Conservation (phyloP, 2,888 invertebrate species). For the Sussaba pulchella region DNA sequence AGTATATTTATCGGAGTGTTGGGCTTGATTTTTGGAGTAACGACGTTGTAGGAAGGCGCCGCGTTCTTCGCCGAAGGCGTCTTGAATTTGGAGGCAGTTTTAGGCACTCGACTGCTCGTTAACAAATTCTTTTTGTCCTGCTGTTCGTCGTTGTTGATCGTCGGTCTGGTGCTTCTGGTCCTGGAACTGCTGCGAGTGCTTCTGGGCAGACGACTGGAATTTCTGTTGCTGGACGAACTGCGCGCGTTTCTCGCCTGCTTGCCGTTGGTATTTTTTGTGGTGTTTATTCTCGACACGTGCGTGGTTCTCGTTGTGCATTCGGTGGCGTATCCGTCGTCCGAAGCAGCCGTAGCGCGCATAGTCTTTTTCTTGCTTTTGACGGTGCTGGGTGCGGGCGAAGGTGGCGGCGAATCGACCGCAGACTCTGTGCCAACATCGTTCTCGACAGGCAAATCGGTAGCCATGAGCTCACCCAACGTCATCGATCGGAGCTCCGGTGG, state of each 20-base stretch:
- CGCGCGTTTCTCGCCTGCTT: conserved; percentile 35
- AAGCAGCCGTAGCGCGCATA: conserved; percentile 74
- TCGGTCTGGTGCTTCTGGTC: conserved; percentile 66
- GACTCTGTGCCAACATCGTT: conserved; percentile 49
- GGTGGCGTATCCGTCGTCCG: conserved; percentile 81
- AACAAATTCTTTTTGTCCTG: conserved; percentile 37
- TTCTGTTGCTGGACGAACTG: conserved; percentile 55
- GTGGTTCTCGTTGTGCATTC: conserved; percentile 68
- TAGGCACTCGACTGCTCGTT: conserved; percentile 49
- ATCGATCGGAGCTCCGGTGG: conserved; percentile 73
- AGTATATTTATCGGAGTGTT: conserved; percentile 87
- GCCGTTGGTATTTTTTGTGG: conserved; percentile 24
- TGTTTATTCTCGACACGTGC: conserved; percentile 60
- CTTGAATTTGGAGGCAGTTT: conserved; percentile 68
- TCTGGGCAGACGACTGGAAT: background rate
- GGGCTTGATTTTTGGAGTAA: conserved; percentile 86
- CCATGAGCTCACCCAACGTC: conserved; percentile 73
- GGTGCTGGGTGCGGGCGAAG: conserved; percentile 25
- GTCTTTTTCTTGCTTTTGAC: conserved; percentile 60
- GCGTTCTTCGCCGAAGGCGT: conserved; percentile 72
- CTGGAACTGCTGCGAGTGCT: conserved; percentile 70
- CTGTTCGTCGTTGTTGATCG: conserved; percentile 35
- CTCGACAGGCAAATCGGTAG: conserved; percentile 29
- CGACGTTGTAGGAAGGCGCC: conserved; percentile 64
- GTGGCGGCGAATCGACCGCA: conserved; percentile 10